These are phyloP conservation scores for Nymphalis c-album DNA, from an alignment of 2,888 invertebrate species.

Conservation along the genomic window DNA sequence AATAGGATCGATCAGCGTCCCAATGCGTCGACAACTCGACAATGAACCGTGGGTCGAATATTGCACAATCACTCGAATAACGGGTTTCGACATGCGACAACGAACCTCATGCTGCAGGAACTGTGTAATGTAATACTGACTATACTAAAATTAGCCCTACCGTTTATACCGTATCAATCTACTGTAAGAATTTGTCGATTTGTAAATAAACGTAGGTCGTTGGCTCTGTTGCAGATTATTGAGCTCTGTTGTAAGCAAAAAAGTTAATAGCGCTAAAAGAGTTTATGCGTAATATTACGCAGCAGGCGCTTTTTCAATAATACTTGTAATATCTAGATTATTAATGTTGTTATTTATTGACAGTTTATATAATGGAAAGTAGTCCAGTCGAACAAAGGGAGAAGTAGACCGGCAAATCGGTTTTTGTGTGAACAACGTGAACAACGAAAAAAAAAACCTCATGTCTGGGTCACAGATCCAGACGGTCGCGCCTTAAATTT, in stretches of 20 bases:
- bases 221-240: slow-evolving; percentile 11
- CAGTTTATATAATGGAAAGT: slow-evolving; percentile 37
- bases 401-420: slow-evolving; percentile 52
- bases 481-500: slow-evolving; percentile 37
- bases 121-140: slow-evolving; percentile 22
- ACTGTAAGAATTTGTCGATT: not conserved
- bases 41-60: slow-evolving; percentile 67
- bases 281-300: not conserved
- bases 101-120: slow-evolving; percentile 35
- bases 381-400: slow-evolving; percentile 42
- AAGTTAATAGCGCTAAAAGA: not conserved
- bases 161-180: slow-evolving; percentile 13
- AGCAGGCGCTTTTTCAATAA: not conserved
- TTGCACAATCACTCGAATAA: slow-evolving; percentile 64
- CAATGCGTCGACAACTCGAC: slow-evolving; percentile 68
- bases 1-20: slow-evolving; percentile 62
- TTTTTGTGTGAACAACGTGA: slow-evolving; percentile 58
- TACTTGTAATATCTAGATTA: not conserved
- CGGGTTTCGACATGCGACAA: slow-evolving; percentile 59
- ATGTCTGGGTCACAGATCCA: slow-evolving; percentile 49
- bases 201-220: slow-evolving; percentile 17
- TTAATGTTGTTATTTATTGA: slow-evolving; percentile 20
- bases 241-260: not conserved
- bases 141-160: slow-evolving; percentile 28
- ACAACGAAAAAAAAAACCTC: slow-evolving; percentile 53